Percentiles rank a stretch among this genome's conserved stretches.
Evolutionary conservation across 2,797 vertebrate species (phyloP).

Genomic region (Poecilia picta): DNA sequence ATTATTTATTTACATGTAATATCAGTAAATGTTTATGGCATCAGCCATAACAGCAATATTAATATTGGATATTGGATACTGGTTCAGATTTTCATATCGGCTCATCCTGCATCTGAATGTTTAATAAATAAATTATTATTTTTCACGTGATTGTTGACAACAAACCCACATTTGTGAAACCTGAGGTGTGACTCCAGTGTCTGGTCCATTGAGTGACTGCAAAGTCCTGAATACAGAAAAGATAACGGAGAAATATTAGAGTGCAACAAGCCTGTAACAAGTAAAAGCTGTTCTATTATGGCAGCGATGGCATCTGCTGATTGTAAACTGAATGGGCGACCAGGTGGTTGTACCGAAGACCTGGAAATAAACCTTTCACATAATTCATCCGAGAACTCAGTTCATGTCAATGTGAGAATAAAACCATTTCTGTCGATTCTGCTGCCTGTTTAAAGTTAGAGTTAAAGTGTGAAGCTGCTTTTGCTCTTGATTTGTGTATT

Average conservation of each 20-base stretch:
- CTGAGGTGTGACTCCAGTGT: not conserved
- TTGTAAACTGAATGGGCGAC: not conserved
- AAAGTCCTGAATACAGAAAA: not conserved
- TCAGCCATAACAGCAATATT: too few relatives aligned
- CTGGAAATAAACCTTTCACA: not conserved
- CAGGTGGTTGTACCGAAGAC: not conserved
- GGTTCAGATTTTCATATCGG: not conserved
- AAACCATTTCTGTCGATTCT: not conserved
- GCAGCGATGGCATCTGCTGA: not conserved
- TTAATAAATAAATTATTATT: not conserved
- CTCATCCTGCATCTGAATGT: not conserved
- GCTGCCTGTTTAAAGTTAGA: not conserved
- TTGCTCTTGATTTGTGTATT: constrained; percentile 6
- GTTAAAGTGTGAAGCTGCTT: not conserved
- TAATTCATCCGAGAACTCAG: not conserved
- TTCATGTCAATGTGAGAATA: not conserved
- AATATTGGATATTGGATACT: too few relatives aligned
- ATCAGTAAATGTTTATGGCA: too few relatives aligned
- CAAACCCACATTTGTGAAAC: not conserved
- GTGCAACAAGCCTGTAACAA: not conserved
- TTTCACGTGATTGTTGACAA: too few relatives aligned
- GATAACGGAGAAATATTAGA: not conserved
- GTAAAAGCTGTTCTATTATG: not conserved
- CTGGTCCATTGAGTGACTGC: not conserved
- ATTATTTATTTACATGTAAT: too few relatives aligned